Evolutionary conservation across 1,140 invertebrate species (phyloP).

Genomic region (Calycopis cecrops): DNA sequence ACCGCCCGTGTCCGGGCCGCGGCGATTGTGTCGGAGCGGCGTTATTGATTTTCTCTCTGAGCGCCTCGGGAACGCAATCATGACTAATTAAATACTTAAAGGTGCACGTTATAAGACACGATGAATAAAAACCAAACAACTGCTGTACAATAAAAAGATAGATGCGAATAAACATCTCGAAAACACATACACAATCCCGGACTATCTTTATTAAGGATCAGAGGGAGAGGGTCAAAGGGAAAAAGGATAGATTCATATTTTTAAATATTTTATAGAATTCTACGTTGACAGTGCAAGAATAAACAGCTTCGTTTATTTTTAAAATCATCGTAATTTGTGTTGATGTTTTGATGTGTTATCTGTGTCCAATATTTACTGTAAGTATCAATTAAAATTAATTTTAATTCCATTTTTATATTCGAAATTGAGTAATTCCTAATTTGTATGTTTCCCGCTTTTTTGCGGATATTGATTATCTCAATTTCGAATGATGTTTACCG

Average conservation of each 20-base stretch:
- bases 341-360: conserved; percentile 1
- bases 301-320: conserved; percentile 12
- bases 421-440: neutral
- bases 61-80: conserved; percentile 24
- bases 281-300: conserved; percentile 3
- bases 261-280: conserved; percentile 3
- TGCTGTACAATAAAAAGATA: conserved; percentile 18
- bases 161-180: conserved; percentile 29
- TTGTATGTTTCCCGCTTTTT: conserved; percentile 3
- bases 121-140: conserved; percentile 40
- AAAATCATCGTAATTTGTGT: conserved; percentile 6
- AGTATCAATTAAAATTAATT: conserved; percentile 4
- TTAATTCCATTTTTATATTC: neutral
- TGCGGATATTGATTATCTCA: conserved; percentile 3
- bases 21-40: conserved; percentile 14
- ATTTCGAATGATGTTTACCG: neutral
- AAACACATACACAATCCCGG: conserved; percentile 26
- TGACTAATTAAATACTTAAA: conserved; percentile 26
- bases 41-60: conserved; percentile 19
- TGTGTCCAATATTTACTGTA: neutral
- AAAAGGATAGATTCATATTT: conserved; percentile 34
- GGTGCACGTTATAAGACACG: conserved; percentile 10
- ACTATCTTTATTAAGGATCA: conserved; percentile 32
- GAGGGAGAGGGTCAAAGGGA: conserved; percentile 29
- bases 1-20: conserved; percentile 43